phyloP scores from a whole-genome alignment of 2,888 invertebrate species.

The Metellina segmentata region DNA sequence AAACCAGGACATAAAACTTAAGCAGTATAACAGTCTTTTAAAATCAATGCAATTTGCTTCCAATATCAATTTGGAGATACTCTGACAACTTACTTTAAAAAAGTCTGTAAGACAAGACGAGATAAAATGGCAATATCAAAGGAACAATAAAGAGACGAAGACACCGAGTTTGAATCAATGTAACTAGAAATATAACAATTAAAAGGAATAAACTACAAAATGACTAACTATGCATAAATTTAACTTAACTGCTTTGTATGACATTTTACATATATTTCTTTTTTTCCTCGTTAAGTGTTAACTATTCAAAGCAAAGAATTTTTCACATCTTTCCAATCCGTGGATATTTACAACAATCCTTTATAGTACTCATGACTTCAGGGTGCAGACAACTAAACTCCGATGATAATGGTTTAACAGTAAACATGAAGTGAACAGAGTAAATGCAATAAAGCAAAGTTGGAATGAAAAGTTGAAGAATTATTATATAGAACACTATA shows the following conservation, averaged over 20 bases:
- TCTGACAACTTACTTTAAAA: slow-evolving; percentile 48
- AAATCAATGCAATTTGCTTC: slow-evolving; percentile 27
- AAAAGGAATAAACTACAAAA: slow-evolving; percentile 75
- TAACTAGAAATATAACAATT: slow-evolving; percentile 74
- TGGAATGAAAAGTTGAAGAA: slow-evolving; percentile 66
- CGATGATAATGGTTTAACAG: slow-evolving; percentile 74
- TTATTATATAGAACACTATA: slow-evolving; percentile 71
- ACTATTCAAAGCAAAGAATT: slow-evolving; percentile 65
- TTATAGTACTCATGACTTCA: slow-evolving; percentile 43
- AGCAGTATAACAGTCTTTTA: slow-evolving; percentile 49
- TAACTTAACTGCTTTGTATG: slow-evolving; percentile 66
- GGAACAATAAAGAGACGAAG: slow-evolving; percentile 49
- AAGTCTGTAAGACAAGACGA: slow-evolving; percentile 9
- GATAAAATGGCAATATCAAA: slow-evolving; percentile 65
- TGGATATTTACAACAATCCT: slow-evolving; percentile 59
- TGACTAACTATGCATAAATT: slow-evolving; percentile 75
- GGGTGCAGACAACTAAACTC: slow-evolving; percentile 75
- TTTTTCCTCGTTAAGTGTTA: slow-evolving; percentile 60
- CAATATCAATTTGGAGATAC: slow-evolving; percentile 26
- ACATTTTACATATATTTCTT: slow-evolving; percentile 45
- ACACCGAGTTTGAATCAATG: slow-evolving; percentile 72
- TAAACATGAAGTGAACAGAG: slow-evolving; percentile 74
- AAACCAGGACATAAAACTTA: slow-evolving; percentile 61
- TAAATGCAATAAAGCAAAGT: slow-evolving; percentile 75
- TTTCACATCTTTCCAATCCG: slow-evolving; percentile 24